Evolutionary conservation across 35 echinoderm and acorn worm genomes (phyloP), one percentile per base, ranked within the genome.

Genomic region (Heliocidaris erythrogramma): DNA sequence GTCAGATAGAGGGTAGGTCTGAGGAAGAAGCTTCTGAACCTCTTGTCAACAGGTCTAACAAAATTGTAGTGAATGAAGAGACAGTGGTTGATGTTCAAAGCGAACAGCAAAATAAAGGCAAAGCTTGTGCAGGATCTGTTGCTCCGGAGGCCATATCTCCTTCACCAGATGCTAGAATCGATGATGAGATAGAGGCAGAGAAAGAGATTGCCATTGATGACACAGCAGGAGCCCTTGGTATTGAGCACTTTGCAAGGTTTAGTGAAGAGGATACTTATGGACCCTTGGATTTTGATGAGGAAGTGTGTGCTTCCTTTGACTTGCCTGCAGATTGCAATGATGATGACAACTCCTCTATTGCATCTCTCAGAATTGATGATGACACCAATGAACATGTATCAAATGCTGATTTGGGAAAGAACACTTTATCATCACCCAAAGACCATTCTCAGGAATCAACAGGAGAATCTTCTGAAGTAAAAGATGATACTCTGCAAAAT

Each of bases 161-260:
- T 78, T n/a, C 21, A 78, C 65, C 18, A 78, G 65, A 78, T n/a
- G 65, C 65, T 27, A 78, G 0, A 5, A 78, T 5, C 6, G 27
- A n/a, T 78, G 65, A 78, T 78, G 18, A 7, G 27, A n/a, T 24
- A 1, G 65, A 78, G 21, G 65, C 6, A 78, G 65, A 78, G 27
- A 7, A 24, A 5, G 27, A n/a, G 65, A 78, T 78, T 21, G 27
- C 7, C 27, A 27, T n/a, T 78, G 65, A 5, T 18, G 65, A 78
- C 27, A 24, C 65, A n/a, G 65, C 4, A 27, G 65, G 65, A n/a
- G n/a, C 65, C 8, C 65, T 78, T 18, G 65, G 27, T 78, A 78
- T 78, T 78, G 65, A 78, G 21, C 65, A 78, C 65, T 78, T 78
- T 78, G 65, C 65, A n/a, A 78, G 65, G 65, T 78, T 78, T 78